phyloP scores from a whole-genome alignment of 2,113 vertebrate species.

The Coptodon bakossiorum region DNA sequence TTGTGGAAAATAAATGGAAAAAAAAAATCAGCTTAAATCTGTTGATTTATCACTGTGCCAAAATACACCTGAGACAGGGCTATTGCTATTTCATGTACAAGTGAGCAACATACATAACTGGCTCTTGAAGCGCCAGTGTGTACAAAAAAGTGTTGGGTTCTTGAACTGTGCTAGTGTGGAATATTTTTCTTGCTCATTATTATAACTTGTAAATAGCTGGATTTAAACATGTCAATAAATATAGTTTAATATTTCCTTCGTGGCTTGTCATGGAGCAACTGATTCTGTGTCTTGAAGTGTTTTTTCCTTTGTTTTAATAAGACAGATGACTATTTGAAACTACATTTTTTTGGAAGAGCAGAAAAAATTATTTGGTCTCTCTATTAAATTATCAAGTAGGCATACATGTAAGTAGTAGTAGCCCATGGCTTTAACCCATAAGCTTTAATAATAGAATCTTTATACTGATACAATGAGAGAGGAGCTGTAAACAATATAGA shows the following conservation, averaged over 20 bases:
- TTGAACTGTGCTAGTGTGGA: conserved; percentile 28
- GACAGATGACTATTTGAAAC: background rate
- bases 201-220: conserved; percentile 83
- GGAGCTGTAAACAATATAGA: background rate
- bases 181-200: conserved; percentile 31
- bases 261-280: conserved; percentile 72
- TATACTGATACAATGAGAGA: background rate
- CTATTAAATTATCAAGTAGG: background rate
- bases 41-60: background rate
- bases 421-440: fast-evolving
- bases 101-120: conserved; percentile 8
- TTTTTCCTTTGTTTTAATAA: conserved; percentile 42
- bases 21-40: background rate
- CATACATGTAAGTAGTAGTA: background rate
- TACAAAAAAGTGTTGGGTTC: conserved; percentile 34
- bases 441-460: background rate
- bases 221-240: conserved; percentile 77
- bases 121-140: conserved; percentile 17
- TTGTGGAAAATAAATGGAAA: conserved; percentile 9
- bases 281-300: conserved; percentile 60
- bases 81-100: background rate
- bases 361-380: background rate
- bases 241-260: conserved; percentile 80
- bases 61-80: background rate
- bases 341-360: background rate